Percentiles rank a stretch among this genome's conserved stretches.
These are phyloP conservation scores for Scarus forsteni DNA, from an alignment of 2,797 vertebrate species.

Conservation along the genomic window DNA sequence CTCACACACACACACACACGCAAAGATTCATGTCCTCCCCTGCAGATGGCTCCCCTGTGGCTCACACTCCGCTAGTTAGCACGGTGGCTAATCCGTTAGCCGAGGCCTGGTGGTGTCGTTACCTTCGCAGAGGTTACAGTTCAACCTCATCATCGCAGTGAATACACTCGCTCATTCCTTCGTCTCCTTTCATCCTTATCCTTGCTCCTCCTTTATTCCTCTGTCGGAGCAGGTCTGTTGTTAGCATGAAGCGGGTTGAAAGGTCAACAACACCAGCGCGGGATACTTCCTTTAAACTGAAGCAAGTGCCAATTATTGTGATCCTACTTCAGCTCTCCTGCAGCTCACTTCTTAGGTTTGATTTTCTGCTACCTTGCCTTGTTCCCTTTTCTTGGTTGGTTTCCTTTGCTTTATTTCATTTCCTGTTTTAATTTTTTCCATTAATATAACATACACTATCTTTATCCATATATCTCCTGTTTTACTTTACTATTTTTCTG, in stretches of 20 bases:
- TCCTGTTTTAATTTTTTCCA: no score
- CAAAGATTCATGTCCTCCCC: conserved; percentile 31
- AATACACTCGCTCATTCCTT: conserved; percentile 17
- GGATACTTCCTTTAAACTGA: not conserved
- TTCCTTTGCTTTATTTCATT: not conserved
- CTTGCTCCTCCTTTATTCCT: not conserved
- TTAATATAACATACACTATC: no score
- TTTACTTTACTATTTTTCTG: not conserved
- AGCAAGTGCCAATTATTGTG: not conserved
- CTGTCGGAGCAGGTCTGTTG: not conserved
- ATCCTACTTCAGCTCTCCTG: no score
- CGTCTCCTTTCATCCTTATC: not conserved
- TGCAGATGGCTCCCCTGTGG: conserved; percentile 43
- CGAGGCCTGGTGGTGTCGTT: not conserved
- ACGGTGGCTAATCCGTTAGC: conserved; percentile 48
- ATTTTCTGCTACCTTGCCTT: not conserved
- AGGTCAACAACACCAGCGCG: conserved; percentile 14
- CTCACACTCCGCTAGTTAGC: conserved; percentile 40
- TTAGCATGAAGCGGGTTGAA: not conserved
- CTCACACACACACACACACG: not conserved
- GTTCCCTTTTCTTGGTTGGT: not conserved
- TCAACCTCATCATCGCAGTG: conserved; percentile 23
- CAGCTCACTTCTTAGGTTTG: not conserved
- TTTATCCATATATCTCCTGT: no score
- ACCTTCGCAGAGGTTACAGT: conserved; percentile 27